Base-by-base conservation (phyloP, 2,888 invertebrate genomes). In the Coremacera marginata region DNA sequence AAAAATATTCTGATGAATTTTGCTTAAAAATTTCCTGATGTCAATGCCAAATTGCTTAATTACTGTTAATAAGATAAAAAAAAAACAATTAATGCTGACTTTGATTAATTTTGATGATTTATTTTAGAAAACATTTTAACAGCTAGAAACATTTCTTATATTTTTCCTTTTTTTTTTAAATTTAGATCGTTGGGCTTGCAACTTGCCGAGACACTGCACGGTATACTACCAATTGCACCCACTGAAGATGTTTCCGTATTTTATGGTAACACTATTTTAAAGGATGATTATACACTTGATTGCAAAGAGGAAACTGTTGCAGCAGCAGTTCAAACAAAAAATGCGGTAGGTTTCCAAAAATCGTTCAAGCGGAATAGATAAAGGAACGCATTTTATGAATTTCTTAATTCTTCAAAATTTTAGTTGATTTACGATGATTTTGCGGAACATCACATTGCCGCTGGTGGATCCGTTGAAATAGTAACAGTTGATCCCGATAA, bases 141-240 rank as follows among this genome's bases (percentile, higher is more conserved):
- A n/a, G n/a, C n/a, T n/a, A 37, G 7, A 37, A 5, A 52, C 9
- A 22, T 67, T 3, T 44, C 19, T 44, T 37, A 44, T 22, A 65
- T 16, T n/a, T 55, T 25, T 55, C 5, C 3, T 55, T n/a, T 3
- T 34, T 60, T 62, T 63, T 77, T n/a, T 11, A 60, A 19, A 55
- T 76, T 76, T 34, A 84, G 84, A 52, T 79, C 74, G 62, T 78
- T 84, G 77, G 87, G 87, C 51, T 81, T 89, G 70, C 87, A 89
- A 72, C 80, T 89, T 65, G 83, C 89, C 65, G 88, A 89, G 51
- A 88, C 88, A n/a, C 80, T 89, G 2, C 85, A 88, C 80, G 89
- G 88, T 22, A 89, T 89, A 75, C 80, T 89, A 63, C 89, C 89
- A 14, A 87, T 88, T 55, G 83, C 84, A 16, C 84, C 87, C 44